phyloP scores from a whole-genome alignment of 1,140 invertebrate species.

The Musca domestica region DNA sequence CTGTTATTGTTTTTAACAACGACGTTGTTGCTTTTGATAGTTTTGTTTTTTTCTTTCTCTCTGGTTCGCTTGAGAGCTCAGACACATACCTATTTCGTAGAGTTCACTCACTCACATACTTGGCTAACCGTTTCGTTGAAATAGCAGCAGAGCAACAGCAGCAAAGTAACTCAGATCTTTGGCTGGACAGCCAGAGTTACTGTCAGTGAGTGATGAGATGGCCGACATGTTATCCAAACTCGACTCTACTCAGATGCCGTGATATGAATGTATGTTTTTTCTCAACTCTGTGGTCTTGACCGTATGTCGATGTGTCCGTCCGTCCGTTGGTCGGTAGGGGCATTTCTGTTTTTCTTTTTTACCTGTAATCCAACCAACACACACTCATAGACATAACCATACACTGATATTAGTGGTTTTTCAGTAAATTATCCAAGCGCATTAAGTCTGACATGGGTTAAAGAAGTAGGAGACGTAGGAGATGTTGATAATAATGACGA shows the following conservation, averaged over 20 bases:
- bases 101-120: conserved; percentile 10
- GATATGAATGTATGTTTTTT: no score
- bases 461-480: no score
- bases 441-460: no score
- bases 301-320: not conserved
- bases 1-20: conserved; percentile 1
- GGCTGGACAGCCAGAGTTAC: no score
- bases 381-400: not conserved
- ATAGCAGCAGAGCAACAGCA: no score
- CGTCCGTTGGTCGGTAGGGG: not conserved
- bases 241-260: conserved; percentile 11
- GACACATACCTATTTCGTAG: not conserved
- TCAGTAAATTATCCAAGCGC: no score
- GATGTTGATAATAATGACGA: no score
- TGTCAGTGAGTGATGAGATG: not conserved
- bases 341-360: not conserved
- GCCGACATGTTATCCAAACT: conserved; percentile 12
- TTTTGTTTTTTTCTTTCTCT: not conserved
- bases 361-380: not conserved
- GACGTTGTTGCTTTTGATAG: conserved; percentile 4
- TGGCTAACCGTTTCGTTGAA: not conserved
- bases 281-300: no score
- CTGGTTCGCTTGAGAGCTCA: not conserved
- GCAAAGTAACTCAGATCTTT: no score
- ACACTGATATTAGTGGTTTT: no score